Evolutionary conservation across 2,797 vertebrate genomes (phyloP).

Genomic region (Peromyscus aztecus): DNA sequence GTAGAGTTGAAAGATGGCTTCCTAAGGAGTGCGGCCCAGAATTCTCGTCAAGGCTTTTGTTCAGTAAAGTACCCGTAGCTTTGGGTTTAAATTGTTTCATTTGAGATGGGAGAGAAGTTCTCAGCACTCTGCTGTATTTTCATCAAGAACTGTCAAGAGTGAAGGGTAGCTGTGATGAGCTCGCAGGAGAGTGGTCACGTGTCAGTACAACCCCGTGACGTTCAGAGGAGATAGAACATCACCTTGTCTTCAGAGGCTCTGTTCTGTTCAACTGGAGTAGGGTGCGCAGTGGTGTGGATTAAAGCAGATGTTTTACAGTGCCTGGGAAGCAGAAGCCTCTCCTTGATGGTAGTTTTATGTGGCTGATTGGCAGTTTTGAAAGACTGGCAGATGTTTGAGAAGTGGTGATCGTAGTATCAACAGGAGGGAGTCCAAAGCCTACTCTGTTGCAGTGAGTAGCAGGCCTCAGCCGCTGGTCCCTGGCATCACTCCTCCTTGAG

Average conservation of each 20-base stretch:
- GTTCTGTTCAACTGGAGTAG: not conserved
- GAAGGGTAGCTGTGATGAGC: not conserved
- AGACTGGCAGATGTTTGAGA: not conserved
- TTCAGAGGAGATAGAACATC: not conserved
- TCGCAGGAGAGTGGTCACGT: not conserved
- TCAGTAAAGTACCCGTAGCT: not conserved
- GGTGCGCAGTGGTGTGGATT: not conserved
- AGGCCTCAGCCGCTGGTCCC: not conserved
- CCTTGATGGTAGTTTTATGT: not conserved
- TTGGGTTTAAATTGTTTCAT: not conserved
- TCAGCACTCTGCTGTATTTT: not conserved
- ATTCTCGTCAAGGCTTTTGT: not conserved
- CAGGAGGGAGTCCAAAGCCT: not conserved
- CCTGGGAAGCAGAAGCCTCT: not conserved
- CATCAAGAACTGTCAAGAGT: slow-evolving; percentile 1
- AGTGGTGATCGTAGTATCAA: not conserved
- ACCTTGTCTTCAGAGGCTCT: not conserved
- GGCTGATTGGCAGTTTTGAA: not conserved
- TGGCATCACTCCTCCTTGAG: not conserved
- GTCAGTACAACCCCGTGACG: not conserved
- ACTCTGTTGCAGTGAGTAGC: not conserved
- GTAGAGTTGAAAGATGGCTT: slow-evolving; percentile 9
- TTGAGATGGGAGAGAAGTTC: slow-evolving; percentile 12
- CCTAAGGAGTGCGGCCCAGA: not conserved
- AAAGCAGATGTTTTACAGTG: not conserved